These are phyloP conservation scores for Amphiura filiformis DNA, from an alignment of 35 echinoderm and acorn worm genomes.

Conservation along the genomic window DNA sequence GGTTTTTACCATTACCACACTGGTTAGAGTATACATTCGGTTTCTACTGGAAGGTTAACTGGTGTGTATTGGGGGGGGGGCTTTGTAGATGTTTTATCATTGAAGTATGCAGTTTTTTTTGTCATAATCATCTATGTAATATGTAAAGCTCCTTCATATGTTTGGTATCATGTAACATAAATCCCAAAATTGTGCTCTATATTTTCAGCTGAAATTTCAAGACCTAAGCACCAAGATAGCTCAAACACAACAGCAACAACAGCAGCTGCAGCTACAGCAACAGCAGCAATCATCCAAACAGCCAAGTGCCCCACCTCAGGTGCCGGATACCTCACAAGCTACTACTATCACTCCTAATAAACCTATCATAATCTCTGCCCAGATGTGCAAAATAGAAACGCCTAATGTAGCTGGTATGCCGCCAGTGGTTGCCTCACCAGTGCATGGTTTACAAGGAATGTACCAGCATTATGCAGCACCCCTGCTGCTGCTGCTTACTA, in stretches of 20 bases:
- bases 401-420: background rate
- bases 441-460: background rate
- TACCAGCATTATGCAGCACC: background rate
- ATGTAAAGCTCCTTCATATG: too few species aligned
- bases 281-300: background rate
- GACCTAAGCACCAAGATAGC: conserved; percentile 15
- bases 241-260: background rate
- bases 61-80: too few species aligned
- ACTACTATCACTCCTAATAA: background rate
- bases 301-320: background rate
- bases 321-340: background rate
- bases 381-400: conserved; percentile 17
- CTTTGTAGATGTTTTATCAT: too few species aligned
- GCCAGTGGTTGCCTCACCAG: background rate
- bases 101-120: too few species aligned
- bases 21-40: too few species aligned
- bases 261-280: background rate
- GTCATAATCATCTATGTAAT: too few species aligned
- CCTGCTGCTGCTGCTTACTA: too few species aligned
- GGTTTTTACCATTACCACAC: too few species aligned
- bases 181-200: too few species aligned
- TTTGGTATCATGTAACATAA: too few species aligned
- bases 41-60: too few species aligned
- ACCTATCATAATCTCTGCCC: conserved; percentile 18
- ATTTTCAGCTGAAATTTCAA: conserved; percentile 18